A percentile compares a stretch with the other conserved stretches of the same genome.
Conservation (phyloP, 2,113 vertebrate species). For the Pachycephala philippinensis region DNA sequence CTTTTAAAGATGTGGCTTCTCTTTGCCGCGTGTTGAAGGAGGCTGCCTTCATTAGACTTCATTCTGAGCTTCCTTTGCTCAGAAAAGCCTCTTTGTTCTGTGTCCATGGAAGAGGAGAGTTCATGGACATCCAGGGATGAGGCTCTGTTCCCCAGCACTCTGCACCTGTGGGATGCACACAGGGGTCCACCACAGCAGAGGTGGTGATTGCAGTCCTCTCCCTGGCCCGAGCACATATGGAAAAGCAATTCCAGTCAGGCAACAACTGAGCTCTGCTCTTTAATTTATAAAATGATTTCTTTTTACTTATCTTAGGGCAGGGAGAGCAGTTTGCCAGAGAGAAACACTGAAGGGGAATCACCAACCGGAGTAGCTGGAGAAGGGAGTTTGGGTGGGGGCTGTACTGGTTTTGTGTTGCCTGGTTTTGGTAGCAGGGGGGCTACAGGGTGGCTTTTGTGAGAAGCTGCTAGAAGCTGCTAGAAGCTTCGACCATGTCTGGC, state of each 20-base stretch:
- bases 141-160: background rate
- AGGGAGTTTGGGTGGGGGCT: background rate
- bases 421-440: background rate
- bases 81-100: background rate
- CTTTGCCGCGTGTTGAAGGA: background rate
- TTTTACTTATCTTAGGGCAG: background rate
- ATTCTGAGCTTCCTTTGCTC: background rate
- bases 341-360: background rate
- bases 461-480: too few species aligned
- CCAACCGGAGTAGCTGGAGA: background rate
- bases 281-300: background rate
- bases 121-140: background rate
- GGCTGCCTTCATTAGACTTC: background rate
- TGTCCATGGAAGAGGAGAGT: accelerated
- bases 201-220: background rate
- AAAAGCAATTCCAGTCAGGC: background rate
- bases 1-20: background rate
- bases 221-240: background rate
- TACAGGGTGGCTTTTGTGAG: background rate
- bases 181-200: background rate
- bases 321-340: background rate
- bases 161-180: too few species aligned
- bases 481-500: background rate
- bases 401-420: background rate
- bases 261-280: background rate